phyloP scores from a whole-genome alignment of 2,888 invertebrate genomes.

The Cryptus armator region DNA sequence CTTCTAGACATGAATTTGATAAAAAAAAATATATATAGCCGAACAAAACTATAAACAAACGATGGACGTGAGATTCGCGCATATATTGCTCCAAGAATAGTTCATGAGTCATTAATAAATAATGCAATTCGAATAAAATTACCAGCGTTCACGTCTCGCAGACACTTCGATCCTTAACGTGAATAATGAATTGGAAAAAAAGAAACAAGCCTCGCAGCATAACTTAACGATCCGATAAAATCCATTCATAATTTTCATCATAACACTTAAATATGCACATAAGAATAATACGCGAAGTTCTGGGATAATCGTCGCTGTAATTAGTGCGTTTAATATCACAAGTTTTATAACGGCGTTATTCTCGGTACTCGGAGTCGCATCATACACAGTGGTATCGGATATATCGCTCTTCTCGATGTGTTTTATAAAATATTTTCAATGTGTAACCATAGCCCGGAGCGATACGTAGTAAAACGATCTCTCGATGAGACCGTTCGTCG shows the following conservation, averaged over 20 bases:
- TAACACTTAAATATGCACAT: neutral
- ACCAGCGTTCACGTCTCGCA: no score
- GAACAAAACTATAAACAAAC: no score
- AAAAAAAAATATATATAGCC: no score
- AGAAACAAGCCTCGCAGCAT: neutral
- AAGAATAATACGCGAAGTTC: neutral
- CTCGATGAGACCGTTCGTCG: slow-evolving; percentile 10
- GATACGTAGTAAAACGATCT: slow-evolving; percentile 36
- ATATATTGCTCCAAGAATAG: no score
- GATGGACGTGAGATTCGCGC: no score
- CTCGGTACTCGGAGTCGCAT: slow-evolving; percentile 20
- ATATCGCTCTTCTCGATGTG: slow-evolving; percentile 23
- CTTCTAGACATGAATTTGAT: no score
- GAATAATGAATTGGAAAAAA: neutral
- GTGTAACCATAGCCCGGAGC: slow-evolving; percentile 5
- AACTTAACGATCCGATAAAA: slow-evolving; percentile 10
- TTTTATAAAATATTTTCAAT: slow-evolving; percentile 44
- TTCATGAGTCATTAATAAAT: no score
- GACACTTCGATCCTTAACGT: no score
- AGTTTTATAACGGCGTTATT: slow-evolving; percentile 26
- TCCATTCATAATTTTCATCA: neutral
- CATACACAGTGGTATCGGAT: slow-evolving; percentile 29
- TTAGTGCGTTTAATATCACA: slow-evolving; percentile 4
- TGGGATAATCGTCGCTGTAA: neutral
- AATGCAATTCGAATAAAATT: no score